These are phyloP conservation scores for Wasmannia auropunctata DNA, from an alignment of 1,140 invertebrate species.

Conservation along the genomic window DNA sequence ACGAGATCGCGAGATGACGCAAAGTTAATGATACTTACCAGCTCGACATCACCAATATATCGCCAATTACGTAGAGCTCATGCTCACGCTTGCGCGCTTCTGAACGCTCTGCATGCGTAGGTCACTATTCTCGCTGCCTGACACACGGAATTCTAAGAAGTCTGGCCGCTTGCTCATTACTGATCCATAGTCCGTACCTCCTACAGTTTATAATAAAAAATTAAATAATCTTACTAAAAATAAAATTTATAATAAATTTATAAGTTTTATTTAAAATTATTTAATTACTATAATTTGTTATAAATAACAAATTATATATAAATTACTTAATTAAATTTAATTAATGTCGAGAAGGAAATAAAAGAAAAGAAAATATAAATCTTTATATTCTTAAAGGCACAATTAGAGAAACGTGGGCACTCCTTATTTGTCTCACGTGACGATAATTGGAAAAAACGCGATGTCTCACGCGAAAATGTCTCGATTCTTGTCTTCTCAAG, in stretches of 20 bases:
- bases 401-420: not conserved
- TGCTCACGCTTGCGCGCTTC: not conserved
- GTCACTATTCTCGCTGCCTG: not conserved
- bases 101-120: not conserved
- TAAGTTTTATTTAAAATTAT: too few species aligned
- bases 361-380: not conserved
- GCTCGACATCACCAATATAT: conserved; percentile 1
- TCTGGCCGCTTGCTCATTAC: not conserved
- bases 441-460: not conserved
- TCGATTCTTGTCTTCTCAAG: not conserved
- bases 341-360: not conserved
- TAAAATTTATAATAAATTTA: not conserved
- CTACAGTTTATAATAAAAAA: not conserved
- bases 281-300: too few species aligned
- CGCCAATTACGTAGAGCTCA: not conserved
- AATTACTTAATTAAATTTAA: too few species aligned
- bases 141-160: conserved; percentile 36
- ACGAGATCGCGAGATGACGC: conserved; percentile 20
- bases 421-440: not conserved
- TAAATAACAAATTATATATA: too few species aligned
- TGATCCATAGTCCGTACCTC: not conserved
- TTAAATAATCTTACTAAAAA: not conserved
- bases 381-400: not conserved
- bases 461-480: not conserved
- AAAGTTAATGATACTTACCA: conserved; percentile 24